A percentile compares a stretch with the other conserved stretches of the same genome.
phyloP scores from a whole-genome alignment of 2,888 invertebrate species.

The Xestia rhomboidea region DNA sequence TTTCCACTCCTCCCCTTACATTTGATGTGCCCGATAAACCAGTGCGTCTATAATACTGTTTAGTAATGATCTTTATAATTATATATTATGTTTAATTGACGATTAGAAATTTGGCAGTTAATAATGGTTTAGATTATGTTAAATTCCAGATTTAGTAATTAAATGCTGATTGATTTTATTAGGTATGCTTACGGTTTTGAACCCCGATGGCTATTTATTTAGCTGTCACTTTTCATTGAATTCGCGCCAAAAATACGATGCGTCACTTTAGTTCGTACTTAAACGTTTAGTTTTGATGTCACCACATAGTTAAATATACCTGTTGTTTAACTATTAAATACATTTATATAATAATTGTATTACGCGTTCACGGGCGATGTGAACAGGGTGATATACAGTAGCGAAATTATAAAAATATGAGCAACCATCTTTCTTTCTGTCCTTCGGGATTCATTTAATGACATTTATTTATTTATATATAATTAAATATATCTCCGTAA shows the following conservation, averaged over 20 bases:
- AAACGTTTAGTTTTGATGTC: neutral
- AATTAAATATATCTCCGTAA: slow-evolving; percentile 45
- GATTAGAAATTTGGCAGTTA: slow-evolving; percentile 63
- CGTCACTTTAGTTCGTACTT: slow-evolving; percentile 3
- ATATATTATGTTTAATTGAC: slow-evolving; percentile 63
- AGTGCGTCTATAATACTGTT: slow-evolving; percentile 64
- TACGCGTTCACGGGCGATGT: neutral
- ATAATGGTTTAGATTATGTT: slow-evolving; percentile 53
- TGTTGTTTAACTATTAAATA: neutral
- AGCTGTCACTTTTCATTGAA: neutral
- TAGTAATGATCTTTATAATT: slow-evolving; percentile 43
- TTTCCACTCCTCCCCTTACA: slow-evolving; percentile 38
- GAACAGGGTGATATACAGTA: neutral
- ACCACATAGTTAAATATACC: neutral
- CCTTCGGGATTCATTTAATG: slow-evolving; percentile 30
- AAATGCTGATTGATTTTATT: slow-evolving; percentile 45
- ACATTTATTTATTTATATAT: slow-evolving; percentile 27
- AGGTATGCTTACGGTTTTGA: slow-evolving; percentile 37
- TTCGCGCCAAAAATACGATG: slow-evolving; percentile 10
- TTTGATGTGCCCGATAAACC: slow-evolving; percentile 67
- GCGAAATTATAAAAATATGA: slow-evolving; percentile 1
- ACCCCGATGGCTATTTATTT: slow-evolving; percentile 24
- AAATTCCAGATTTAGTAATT: slow-evolving; percentile 47
- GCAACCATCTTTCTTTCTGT: slow-evolving; percentile 1
- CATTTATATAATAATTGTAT: neutral